Evolutionary conservation across 92 coral and sea anemone species (phyloP), one percentile per base, ranked within the genome.

Genomic region (Bergia sp.): DNA sequence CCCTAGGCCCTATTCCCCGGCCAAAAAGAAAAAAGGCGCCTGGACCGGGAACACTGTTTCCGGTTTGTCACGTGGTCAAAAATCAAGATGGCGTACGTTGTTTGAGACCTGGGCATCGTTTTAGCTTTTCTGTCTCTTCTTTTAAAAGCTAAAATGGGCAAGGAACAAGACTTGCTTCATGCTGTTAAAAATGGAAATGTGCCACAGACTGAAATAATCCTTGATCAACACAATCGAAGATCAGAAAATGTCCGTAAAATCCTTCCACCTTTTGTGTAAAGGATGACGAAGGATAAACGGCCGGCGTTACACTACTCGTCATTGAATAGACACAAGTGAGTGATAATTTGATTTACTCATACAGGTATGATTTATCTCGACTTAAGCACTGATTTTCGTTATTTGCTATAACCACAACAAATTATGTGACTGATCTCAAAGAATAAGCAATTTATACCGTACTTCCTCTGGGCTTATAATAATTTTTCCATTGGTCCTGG

Each of bases 181-280:
- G 99, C 99, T 69, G 96, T 95, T 5, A 96, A 95, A 85, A 92
- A 91, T 89, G 99, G 99, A 55, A 97, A 97, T 82, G 95, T 95
- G n/a, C 94, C 96, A 71, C 98, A 95, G 71, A 97, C 95, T 75
- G 99, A 97, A 79, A 97, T 93, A 90, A 90, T 97, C 43, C 93
- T 97, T 20, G 98, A 97, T 66, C 96, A 95, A 75, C 88, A 94
- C 80, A 71, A 92, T 38, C 93, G 95, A 85, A 73, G 85, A 75
- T 81, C 23, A 72, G 71, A 4, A 42, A 45, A 5, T 79, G 71
- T 47, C 42, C 65, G 58, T 74, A 21, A 40, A 13, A 49, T 29
- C 29, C 29, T 29, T 29, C 29, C 29, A 29, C 29, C 29, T 29
- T 29, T 64, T 47, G 18, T 66, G 43, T 53, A 40, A 82, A 97